Base-by-base conservation (phyloP, 2,797 vertebrate genomes). In the Microctenopoma steveboyesi region DNA sequence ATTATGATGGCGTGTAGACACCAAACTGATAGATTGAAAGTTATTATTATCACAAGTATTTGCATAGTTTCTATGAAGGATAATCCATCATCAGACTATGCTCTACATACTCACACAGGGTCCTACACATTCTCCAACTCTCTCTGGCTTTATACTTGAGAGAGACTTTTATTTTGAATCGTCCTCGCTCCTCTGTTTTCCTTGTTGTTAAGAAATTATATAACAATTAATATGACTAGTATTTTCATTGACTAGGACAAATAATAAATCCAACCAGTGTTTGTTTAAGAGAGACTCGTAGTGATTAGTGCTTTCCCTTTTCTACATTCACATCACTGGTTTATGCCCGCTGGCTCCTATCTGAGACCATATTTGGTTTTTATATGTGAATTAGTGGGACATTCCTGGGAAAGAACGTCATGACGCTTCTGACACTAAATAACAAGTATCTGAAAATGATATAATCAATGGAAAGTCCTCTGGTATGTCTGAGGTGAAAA, bases 401-500 rank as follows among this genome's bases (percentile, higher is more conserved):
- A 51, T 51, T 27, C 43, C 10, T 30, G 54, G 33, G 2, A 50
- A 50, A 54, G 27, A 8, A 40, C n/a, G 40, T 16, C 22, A 12
- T 0, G 2, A 25, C 3, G 37, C 30, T 53, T 22, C 16, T 39
- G 46, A 50, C 37, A 39, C 39, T 25, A 49, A 64, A 57, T 46
- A 52, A 27, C 37, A 56, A 47, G 22, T 60, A 37, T 39, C 53
- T 22, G 40, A 30, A 73, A 33, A 42, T 67, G 39, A 57, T 35
- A n/a, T 28, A 46, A 75, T 50, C 28, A 28, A 43, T 42, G 33
- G 7, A 67, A 70, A 63, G 25, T 61, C 47, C 50, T 53, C 28
- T 33, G 54, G 42, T 58, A 7, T 64, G 60, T 55, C 27, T 61
- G 67, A 68, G 35, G 46, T 43, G 47, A 60, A 25, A 71, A 67